Percentiles rank a stretch among this genome's conserved stretches.
phyloP scores from a whole-genome alignment of 1,140 invertebrate genomes.

The Penaeus chinensis region DNA sequence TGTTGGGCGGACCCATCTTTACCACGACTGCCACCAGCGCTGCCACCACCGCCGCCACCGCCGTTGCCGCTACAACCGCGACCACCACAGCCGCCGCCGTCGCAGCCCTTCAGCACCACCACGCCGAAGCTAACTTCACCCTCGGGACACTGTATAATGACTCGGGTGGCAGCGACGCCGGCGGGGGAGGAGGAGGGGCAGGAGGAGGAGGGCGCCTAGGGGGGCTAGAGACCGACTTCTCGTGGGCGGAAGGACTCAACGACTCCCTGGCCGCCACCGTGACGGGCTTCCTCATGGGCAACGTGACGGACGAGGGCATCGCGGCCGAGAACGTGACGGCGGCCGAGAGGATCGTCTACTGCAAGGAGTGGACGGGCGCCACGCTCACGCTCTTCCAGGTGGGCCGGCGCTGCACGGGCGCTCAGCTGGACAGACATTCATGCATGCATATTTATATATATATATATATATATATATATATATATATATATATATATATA shows the following conservation, averaged over 20 bases:
- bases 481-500: no score
- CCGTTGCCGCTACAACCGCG: not conserved
- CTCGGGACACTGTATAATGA: conserved; percentile 32
- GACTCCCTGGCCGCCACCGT: not conserved
- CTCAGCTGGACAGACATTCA: not conserved
- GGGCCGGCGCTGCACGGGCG: not conserved
- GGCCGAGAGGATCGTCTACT: conserved; percentile 5
- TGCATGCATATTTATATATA: not conserved
- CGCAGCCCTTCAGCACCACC: conserved; percentile 1
- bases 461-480: no score
- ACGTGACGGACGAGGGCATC: not conserved
- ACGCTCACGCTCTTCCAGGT: conserved; percentile 72
- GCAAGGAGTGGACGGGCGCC: conserved; percentile 33
- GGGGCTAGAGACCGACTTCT: not conserved
- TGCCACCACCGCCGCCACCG: not conserved
- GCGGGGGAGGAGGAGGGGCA: not conserved
- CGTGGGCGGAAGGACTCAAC: conserved; percentile 34
- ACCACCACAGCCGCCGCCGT: not conserved
- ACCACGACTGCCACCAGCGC: not conserved
- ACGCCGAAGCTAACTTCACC: not conserved
- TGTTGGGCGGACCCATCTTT: not conserved
- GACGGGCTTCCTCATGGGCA: not conserved
- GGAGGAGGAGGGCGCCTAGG: not conserved
- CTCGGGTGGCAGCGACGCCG: not conserved
- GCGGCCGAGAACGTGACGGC: not conserved